Evolutionary conservation across 2,113 vertebrate genomes (phyloP), one percentile per base, ranked within the genome.

Genomic region (Marmota monax): DNA sequence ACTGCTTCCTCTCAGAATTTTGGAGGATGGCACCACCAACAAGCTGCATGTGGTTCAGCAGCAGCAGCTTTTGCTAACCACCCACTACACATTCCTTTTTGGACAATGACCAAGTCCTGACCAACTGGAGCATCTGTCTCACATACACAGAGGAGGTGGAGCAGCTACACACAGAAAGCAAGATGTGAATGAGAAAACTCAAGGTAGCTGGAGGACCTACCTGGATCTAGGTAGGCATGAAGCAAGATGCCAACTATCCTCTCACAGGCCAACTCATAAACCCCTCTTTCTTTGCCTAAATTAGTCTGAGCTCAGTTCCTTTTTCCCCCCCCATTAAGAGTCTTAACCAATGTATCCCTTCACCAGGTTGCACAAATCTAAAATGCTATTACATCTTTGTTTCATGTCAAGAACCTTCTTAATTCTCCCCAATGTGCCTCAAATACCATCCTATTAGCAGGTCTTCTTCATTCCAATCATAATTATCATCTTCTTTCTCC

Each of bases 401-500:
- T 53, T 42, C 65, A 83, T 53, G 22, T 69, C 14, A 51, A 78
- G 88, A 92, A 77, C 27, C 69, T 78, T 84, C 73, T 34, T 39
- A 45, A 39, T 79, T 88, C 73, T 88, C 63, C 37, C 29, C 84
- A 25, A 94, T 7, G 29, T 65, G 25, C 42, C 22, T 79, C 48
- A 92, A 70, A 84, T 14, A 56, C 17, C 72, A 96, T 45, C 37
- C 77, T 53, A 84, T 7, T 70, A 63, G 32, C 20, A 37, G 80
- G 45, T 53, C 34, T 76, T 72, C 58, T 79, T 87, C 37, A 96
- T 79, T 63, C 70, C 63, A 29, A 70, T 70, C 42, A 27, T 22
- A 84, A 93, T 79, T 63, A 82, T n/a, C 7, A 5, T 78, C 67
- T 96, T 96, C 74, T 94, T 83, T 88, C 72, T 95, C 37, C 25